Base-by-base conservation (phyloP, 2,797 vertebrate species). In the Cercopithecus neglectus region DNA sequence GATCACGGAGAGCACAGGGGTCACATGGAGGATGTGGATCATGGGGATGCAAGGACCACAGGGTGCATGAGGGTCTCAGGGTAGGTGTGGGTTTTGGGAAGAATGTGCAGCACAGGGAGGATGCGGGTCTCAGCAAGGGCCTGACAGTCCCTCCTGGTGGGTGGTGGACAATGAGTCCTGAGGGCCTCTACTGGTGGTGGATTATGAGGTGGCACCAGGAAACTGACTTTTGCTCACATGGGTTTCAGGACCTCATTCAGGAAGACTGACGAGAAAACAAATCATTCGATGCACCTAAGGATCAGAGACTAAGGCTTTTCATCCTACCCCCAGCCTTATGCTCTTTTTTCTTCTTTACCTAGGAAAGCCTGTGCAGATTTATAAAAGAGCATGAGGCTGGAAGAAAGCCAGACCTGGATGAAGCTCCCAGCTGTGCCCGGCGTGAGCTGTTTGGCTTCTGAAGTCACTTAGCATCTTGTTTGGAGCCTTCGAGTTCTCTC, bases 141-240 rank as follows among this genome's bases (percentile, higher is more conserved):
- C 46, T 6, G 4, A 3, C 10, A 50, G 7, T 3, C 61, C 61
- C 61, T 64, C 16, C 30, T 33, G 30, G 14, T 64, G 61, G 30
- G 14, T 64, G 61, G 12, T 17, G 61, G 61, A 8, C 30, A 0
- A 14, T 61, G 59, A 12, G 28, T 28, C 30, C 30, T 64, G 61
- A 72, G 30, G 30, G 26, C 36, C 2, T 7, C 1, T 26, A 30
- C 5, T 0, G 13, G 1, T 5, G 10, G 9, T 13, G 26, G 7
- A 3, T 14, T 19, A 0, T 41, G 53, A 80, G 10, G 10, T 13
- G 12, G 74, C 9, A 16, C 53, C 44, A 13, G 61, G 64, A 86
- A 61, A n/a, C 84, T 87, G 26, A 46, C 7, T 61, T 76, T 41
- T 46, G 17, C 36, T 41, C 8, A n/a, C 70, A 1, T 3, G 9